Evolutionary conservation across 2,113 vertebrate species (phyloP).

Genomic region (Notiomystis cincta): DNA sequence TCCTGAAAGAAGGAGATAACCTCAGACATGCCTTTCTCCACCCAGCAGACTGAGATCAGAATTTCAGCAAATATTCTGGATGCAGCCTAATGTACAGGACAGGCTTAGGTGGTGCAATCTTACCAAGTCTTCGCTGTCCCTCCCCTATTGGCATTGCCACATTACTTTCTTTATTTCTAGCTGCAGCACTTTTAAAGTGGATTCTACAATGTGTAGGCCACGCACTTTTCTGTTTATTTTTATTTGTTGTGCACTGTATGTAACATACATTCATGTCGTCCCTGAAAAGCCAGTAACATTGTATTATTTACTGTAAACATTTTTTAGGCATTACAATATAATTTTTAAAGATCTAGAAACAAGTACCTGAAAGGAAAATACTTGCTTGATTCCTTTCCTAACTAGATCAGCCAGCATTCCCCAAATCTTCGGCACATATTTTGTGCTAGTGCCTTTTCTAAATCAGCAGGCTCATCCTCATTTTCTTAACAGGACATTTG

Average conservation of each 20-base stretch:
- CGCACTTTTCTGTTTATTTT: background rate
- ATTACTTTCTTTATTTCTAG: background rate
- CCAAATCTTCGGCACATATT: background rate
- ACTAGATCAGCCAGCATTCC: background rate
- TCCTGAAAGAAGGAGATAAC: background rate
- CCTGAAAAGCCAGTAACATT: background rate
- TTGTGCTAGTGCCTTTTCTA: background rate
- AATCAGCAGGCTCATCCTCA: background rate
- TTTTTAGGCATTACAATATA: background rate
- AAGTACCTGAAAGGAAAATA: background rate
- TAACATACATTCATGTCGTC: background rate
- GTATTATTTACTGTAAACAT: background rate
- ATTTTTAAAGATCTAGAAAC: background rate
- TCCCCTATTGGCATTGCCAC: background rate
- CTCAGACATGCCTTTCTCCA: background rate
- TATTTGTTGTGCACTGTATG: background rate
- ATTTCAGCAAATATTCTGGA: background rate
- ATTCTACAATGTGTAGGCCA: background rate
- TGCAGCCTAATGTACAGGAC: rapidly evolving
- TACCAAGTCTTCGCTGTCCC: background rate
- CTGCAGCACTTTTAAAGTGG: background rate
- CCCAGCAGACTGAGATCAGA: background rate
- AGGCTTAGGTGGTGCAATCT: background rate
- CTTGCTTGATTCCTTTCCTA: background rate
- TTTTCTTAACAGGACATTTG: background rate